Base-by-base conservation (phyloP, 2,797 vertebrate genomes). In the Amblyraja radiata region DNA sequence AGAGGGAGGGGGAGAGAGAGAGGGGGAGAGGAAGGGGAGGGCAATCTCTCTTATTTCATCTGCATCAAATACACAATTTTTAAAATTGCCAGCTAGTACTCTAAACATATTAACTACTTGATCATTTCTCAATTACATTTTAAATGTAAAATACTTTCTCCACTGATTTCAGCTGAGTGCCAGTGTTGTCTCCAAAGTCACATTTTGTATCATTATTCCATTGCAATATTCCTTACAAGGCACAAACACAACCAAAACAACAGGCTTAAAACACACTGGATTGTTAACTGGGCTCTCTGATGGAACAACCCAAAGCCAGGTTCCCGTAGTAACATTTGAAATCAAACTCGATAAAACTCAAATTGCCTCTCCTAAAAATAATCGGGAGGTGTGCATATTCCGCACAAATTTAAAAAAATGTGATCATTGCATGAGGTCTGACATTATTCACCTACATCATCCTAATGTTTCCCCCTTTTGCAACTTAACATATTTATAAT, bases 241-340 rank as follows among this genome's bases (percentile, higher is more conserved):
- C 94, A 93, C 94, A 94, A 93, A 0, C 93, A 93, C 93, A 92
- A 68, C 0, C 58, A 94, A 86, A 93, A 93, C 68, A 16, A 14
- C 93, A 94, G 93, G 81, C 93, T 77, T 93, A 93, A 94, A 95
- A 94, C 61, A 63, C n/a, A 96, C 8, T 16, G 36, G n/a, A 68
- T n/a, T 68, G 65, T 6, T 14, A 25, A 84, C 81, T 58, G 21
- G 9, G 0, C 54, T 83, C 58, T 77, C 54, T 83, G 80, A 10
- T 23, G 39, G 23, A 21, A 84, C 80, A 83, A 25, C 39, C 46
- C 6, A 39, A 81, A 81, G 11, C 11, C 25, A 63, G 6, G 28
- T 90, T 73, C 65, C 65, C 71, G 18, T 36, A 90, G 68, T 21
- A 90, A 71, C n/a, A 68, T 18, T 73, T 71, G 6, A 39, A 90